phyloP scores from a whole-genome alignment of 2,113 vertebrate species.

The Halichoeres trimaculatus region DNA sequence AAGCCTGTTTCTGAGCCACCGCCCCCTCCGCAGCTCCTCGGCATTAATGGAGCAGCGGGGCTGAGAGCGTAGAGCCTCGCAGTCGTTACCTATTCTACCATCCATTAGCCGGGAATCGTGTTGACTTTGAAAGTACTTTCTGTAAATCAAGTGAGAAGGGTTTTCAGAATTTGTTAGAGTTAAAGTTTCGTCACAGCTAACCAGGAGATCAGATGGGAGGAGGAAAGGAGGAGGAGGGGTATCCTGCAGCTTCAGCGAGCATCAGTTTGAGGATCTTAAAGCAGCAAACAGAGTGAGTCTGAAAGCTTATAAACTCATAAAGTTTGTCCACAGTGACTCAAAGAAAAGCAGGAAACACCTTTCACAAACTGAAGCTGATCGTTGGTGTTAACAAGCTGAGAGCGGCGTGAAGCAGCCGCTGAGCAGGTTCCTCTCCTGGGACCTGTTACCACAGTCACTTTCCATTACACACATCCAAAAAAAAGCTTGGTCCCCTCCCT shows the following conservation, averaged over 20 bases:
- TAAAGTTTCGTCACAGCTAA: conserved; percentile 14
- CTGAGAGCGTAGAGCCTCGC: conserved; percentile 33
- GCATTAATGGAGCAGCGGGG: conserved; percentile 53
- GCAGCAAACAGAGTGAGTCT: too few species aligned
- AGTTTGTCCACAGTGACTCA: too few species aligned
- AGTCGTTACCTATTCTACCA: conserved; percentile 59
- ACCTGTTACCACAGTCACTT: conserved; percentile 80
- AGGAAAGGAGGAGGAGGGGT: background rate
- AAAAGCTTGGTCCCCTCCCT: conserved; percentile 47
- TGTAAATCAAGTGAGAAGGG: conserved; percentile 30
- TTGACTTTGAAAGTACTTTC: conserved; percentile 57
- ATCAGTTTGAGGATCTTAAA: too few species aligned
- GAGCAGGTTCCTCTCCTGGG: conserved; percentile 61
- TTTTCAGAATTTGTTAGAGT: conserved; percentile 38
- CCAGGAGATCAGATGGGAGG: background rate
- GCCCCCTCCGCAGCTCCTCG: conserved; percentile 48
- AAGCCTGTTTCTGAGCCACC: conserved; percentile 62
- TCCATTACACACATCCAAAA: conserved; percentile 74
- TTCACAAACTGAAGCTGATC: too few species aligned
- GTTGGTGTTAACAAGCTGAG: conserved; percentile 3
- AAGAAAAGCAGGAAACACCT: background rate
- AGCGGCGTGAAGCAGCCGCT: conserved; percentile 46
- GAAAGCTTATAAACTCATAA: too few species aligned
- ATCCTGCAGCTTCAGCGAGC: background rate
- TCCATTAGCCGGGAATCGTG: conserved; percentile 61